phyloP scores from a whole-genome alignment of 2,888 invertebrate genomes.

The Eulithis prunata region DNA sequence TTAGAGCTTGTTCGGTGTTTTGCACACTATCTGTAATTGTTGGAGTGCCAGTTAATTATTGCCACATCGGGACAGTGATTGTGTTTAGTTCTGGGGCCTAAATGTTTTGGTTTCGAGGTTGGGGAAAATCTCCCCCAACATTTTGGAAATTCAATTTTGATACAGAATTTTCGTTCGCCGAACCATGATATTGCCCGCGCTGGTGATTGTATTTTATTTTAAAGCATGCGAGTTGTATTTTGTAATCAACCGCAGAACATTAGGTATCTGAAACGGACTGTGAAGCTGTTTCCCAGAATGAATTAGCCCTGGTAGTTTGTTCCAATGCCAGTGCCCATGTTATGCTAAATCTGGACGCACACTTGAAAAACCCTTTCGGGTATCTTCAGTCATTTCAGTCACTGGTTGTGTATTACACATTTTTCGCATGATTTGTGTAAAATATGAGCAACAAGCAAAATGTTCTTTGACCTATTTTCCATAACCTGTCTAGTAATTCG shows the following conservation, averaged over 20 bases:
- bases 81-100: slow-evolving; percentile 30
- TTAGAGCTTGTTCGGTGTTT: slow-evolving; percentile 34
- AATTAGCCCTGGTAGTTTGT: too few species aligned
- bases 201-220: not conserved
- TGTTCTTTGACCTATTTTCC: slow-evolving; percentile 8
- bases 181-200: slow-evolving; percentile 14
- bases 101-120: slow-evolving; percentile 22
- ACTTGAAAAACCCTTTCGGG: too few species aligned
- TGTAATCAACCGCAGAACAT: not conserved
- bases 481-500: slow-evolving; percentile 14
- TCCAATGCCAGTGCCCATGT: too few species aligned
- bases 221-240: not conserved
- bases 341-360: too few species aligned
- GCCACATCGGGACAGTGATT: slow-evolving; percentile 37
- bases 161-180: slow-evolving; percentile 11
- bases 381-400: too few species aligned
- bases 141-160: slow-evolving; percentile 15
- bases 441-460: too few species aligned
- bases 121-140: slow-evolving; percentile 9
- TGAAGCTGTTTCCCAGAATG: too few species aligned
- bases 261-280: too few species aligned
- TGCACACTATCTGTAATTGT: slow-evolving; percentile 37
- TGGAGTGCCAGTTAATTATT: slow-evolving; percentile 36
- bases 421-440: too few species aligned
- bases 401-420: too few species aligned